phyloP scores from a whole-genome alignment of 30 jellyfish, hydroid and myxozoan genomes.

The Cassiopea andromeda region DNA sequence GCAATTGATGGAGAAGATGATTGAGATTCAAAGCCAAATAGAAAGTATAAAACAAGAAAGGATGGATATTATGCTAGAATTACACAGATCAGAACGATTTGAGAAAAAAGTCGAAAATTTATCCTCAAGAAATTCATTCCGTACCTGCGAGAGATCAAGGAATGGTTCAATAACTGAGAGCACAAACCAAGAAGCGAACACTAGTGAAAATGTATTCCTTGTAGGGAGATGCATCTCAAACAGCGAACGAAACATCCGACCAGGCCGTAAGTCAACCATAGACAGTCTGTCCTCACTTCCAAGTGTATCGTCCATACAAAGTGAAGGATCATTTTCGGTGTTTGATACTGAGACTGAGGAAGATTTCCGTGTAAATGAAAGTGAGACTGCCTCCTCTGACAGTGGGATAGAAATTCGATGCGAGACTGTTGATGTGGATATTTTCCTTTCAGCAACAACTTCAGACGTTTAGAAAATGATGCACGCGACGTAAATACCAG shows the following conservation, averaged over 20 bases:
- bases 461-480: not conserved
- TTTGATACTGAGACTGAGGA: slow-evolving; percentile 47
- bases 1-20: slow-evolving; percentile 71
- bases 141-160: not conserved
- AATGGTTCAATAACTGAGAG: slow-evolving; percentile 10
- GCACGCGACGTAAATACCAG: not conserved
- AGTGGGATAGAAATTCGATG: slow-evolving; percentile 35
- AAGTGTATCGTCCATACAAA: slow-evolving; percentile 40
- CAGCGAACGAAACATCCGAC: slow-evolving; percentile 1
- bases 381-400: slow-evolving; percentile 32
- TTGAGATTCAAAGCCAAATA: slow-evolving; percentile 56
- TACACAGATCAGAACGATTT: slow-evolving; percentile 41
- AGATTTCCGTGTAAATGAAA: slow-evolving; percentile 12
- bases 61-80: slow-evolving; percentile 33
- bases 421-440: slow-evolving; percentile 3
- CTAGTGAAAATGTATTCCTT: not conserved
- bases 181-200: not conserved
- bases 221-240: not conserved
- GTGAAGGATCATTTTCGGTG: slow-evolving; percentile 31
- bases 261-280: slow-evolving; percentile 31
- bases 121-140: not conserved
- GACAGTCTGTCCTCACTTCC: slow-evolving; percentile 52
- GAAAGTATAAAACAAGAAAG: slow-evolving; percentile 58
- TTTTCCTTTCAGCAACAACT: slow-evolving; percentile 32
- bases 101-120: slow-evolving; percentile 30